phyloP scores from a whole-genome alignment of 2,113 vertebrate genomes.

The Tachysurus fulvidraco region DNA sequence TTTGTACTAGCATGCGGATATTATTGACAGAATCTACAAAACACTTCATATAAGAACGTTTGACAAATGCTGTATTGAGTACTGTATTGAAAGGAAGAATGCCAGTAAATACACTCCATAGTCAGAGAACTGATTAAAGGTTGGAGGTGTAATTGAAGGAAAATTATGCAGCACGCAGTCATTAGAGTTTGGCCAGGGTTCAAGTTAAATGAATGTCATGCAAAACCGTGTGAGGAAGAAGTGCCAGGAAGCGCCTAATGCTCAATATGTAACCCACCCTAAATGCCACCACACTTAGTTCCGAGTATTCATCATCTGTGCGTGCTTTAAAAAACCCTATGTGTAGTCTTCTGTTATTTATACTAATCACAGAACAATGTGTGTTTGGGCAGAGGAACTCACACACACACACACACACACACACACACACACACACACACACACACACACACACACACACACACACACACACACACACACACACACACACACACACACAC shows the following conservation, averaged over 20 bases:
- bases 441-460: conserved; percentile 3
- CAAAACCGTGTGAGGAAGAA: neutral
- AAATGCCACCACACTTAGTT: conserved; percentile 5
- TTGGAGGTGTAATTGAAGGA: conserved; percentile 4
- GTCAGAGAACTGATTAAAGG: neutral
- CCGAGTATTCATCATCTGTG: neutral
- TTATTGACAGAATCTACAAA: neutral
- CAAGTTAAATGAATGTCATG: neutral
- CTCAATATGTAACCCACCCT: neutral
- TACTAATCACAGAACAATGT: neutral
- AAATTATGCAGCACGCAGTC: neutral
- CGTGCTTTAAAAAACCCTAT: neutral
- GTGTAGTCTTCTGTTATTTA: neutral
- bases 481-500: conserved; percentile 7
- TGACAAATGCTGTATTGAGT: neutral
- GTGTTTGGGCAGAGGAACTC: neutral
- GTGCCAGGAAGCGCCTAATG: conserved; percentile 3
- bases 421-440: conserved; percentile 7
- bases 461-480: conserved; percentile 1
- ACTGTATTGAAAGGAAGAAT: neutral
- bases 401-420: neutral
- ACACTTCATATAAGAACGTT: too few species aligned
- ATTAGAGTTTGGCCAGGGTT: conserved; percentile 3
- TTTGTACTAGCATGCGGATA: neutral
- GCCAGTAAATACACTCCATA: neutral